phyloP scores from a whole-genome alignment of 35 echinoderm and acorn worm species.

The Chiridota heheva region DNA sequence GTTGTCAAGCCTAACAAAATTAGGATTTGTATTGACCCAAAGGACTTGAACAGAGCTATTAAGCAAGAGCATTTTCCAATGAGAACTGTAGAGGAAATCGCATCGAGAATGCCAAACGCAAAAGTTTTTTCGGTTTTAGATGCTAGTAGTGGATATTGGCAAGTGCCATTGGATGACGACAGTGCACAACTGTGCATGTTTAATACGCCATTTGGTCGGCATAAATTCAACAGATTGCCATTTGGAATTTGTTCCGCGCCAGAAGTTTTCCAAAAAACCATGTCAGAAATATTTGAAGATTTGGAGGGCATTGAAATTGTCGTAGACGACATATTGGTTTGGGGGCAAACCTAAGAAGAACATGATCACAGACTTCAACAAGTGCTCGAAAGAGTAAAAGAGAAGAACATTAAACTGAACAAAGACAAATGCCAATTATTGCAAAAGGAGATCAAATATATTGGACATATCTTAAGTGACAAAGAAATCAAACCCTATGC shows the following conservation, averaged over 20 bases:
- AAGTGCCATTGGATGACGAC: constrained; percentile 39
- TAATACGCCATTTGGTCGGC: constrained; percentile 43
- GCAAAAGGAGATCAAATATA: constrained; percentile 13
- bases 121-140: constrained; percentile 44
- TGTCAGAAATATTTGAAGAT: constrained; percentile 57
- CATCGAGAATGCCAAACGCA: constrained; percentile 18
- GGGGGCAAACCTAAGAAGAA: constrained; percentile 17
- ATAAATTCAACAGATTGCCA: constrained; percentile 42
- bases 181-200: constrained; percentile 57
- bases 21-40: constrained; percentile 43
- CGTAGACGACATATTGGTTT: constrained; percentile 59
- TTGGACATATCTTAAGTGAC: constrained; percentile 47
- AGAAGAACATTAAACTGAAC: constrained; percentile 44
- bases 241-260: constrained; percentile 48
- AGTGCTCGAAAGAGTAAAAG: constrained; percentile 38
- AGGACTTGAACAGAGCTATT: constrained; percentile 34
- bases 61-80: constrained; percentile 17
- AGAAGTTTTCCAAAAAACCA: constrained; percentile 68
- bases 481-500: constrained; percentile 47
- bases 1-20: constrained; percentile 21
- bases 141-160: constrained; percentile 71
- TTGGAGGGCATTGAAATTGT: constrained; percentile 49
- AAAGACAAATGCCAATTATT: constrained; percentile 54
- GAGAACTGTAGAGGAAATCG: constrained; percentile 33
- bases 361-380: constrained; percentile 30